phyloP scores from a whole-genome alignment of 1,140 invertebrate genomes.

The Periplaneta americana region DNA sequence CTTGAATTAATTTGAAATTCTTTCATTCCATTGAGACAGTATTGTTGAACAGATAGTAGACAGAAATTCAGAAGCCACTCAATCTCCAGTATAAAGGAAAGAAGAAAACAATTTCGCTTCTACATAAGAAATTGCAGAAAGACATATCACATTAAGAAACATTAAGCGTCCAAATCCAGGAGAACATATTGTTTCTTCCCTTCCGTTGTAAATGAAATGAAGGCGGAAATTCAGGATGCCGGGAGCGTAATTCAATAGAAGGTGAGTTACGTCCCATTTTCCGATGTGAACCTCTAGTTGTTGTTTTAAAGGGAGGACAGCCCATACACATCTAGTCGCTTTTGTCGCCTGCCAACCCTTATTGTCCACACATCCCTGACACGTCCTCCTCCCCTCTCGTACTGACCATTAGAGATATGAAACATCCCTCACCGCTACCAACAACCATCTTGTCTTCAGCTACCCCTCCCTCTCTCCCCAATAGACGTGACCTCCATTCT shows the following conservation, averaged over 20 bases:
- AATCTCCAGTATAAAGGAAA: neutral
- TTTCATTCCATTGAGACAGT: too few species aligned
- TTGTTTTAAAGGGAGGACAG: neutral
- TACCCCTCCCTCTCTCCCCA: neutral
- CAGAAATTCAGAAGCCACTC: neutral
- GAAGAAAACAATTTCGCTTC: neutral
- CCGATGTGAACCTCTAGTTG: neutral
- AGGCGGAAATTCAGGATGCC: neutral
- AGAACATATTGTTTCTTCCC: neutral
- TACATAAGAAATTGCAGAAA: neutral
- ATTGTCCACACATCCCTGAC: neutral
- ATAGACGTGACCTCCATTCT: constrained; percentile 4
- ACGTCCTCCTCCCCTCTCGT: neutral
- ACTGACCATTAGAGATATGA: constrained; percentile 8
- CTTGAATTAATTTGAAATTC: too few species aligned
- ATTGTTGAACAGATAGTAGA: too few species aligned
- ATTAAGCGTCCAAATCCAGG: neutral
- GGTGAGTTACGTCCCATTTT: neutral
- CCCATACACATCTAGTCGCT: neutral
- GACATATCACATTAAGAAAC: neutral
- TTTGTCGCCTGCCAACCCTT: neutral
- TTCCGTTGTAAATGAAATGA: neutral
- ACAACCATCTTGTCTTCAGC: neutral
- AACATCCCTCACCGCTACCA: neutral
- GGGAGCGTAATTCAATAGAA: neutral